Conservation (phyloP, 2,113 vertebrate genomes). For the Tringa solitaria region DNA sequence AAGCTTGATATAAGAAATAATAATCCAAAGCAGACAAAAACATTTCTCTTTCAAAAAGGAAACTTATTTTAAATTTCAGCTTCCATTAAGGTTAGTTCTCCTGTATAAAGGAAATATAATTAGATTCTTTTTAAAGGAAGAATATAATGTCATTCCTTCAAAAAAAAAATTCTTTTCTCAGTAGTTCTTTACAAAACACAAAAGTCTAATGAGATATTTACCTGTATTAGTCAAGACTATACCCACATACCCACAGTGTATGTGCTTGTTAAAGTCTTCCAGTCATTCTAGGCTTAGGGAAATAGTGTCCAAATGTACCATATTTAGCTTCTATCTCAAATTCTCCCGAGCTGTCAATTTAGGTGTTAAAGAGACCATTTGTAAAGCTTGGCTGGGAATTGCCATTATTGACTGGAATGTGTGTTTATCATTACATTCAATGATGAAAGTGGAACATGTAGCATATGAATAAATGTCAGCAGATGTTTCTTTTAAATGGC, state of each 20-base stretch:
- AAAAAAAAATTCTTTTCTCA: not conserved
- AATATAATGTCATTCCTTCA: not conserved
- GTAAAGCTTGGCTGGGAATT: slow-evolving; percentile 86
- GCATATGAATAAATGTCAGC: slow-evolving; percentile 87
- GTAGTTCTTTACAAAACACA: slow-evolving; percentile 50
- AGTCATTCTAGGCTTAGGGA: slow-evolving; percentile 79
- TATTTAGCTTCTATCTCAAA: slow-evolving; percentile 86
- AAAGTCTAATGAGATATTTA: slow-evolving; percentile 68
- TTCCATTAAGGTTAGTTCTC: not conserved
- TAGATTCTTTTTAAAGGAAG: slow-evolving; percentile 45
- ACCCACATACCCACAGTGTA: slow-evolving; percentile 69
- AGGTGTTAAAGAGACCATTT: slow-evolving; percentile 88
- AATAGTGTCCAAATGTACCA: slow-evolving; percentile 86
- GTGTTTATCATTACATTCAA: slow-evolving; percentile 86
- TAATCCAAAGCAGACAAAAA: slow-evolving; percentile 24
- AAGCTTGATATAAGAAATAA: slow-evolving; percentile 19
- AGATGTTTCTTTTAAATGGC: slow-evolving; percentile 87
- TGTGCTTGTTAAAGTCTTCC: slow-evolving; percentile 79
- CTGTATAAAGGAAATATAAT: slow-evolving; percentile 50
- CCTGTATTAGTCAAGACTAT: slow-evolving; percentile 70
- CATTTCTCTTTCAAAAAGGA: slow-evolving; percentile 46
- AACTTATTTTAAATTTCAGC: slow-evolving; percentile 40
- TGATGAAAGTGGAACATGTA: slow-evolving; percentile 85
- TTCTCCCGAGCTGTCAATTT: slow-evolving; percentile 86
- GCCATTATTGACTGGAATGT: slow-evolving; percentile 87